These are phyloP conservation scores for Equus przewalskii DNA, from an alignment of 2,113 vertebrate species.

Conservation along the genomic window DNA sequence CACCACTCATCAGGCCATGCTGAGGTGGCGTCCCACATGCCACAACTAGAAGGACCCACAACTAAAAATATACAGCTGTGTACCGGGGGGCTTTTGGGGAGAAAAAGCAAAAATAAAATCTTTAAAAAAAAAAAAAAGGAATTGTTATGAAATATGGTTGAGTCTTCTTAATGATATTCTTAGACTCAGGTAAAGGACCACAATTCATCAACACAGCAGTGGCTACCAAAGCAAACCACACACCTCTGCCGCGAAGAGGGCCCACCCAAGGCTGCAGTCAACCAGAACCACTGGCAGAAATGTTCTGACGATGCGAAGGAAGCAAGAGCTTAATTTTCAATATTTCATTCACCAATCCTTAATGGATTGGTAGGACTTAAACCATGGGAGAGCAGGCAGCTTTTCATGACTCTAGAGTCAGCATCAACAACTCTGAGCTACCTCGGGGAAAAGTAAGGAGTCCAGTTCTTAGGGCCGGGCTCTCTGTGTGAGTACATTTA, in stretches of 20 bases:
- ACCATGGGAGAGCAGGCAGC: not conserved
- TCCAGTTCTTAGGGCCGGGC: not conserved
- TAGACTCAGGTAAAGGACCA: slow-evolving; percentile 31
- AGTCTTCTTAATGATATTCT: slow-evolving; percentile 38
- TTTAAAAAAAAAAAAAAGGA: not conserved
- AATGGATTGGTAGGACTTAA: slow-evolving; percentile 34
- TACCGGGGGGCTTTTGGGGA: too few relatives aligned
- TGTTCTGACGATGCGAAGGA: slow-evolving; percentile 29
- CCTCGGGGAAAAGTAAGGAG: not conserved
- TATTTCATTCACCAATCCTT: not conserved
- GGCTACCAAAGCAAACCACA: not conserved
- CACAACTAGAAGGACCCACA: too few relatives aligned
- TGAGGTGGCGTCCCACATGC: too few relatives aligned
- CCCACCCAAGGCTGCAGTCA: slow-evolving; percentile 24
- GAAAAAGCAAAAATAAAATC: too few relatives aligned
- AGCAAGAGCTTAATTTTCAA: slow-evolving; percentile 21
- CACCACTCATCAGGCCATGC: too few relatives aligned
- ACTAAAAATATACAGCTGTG: too few relatives aligned
- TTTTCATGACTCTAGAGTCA: slow-evolving; percentile 12
- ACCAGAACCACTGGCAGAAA: not conserved
- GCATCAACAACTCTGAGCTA: not conserved
- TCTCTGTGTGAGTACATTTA: not conserved
- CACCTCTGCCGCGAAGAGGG: not conserved
- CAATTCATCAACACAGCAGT: not conserved
- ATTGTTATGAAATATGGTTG: slow-evolving; percentile 29